phyloP scores from a whole-genome alignment of 2,797 vertebrate genomes.

The Psittacula derbiana region DNA sequence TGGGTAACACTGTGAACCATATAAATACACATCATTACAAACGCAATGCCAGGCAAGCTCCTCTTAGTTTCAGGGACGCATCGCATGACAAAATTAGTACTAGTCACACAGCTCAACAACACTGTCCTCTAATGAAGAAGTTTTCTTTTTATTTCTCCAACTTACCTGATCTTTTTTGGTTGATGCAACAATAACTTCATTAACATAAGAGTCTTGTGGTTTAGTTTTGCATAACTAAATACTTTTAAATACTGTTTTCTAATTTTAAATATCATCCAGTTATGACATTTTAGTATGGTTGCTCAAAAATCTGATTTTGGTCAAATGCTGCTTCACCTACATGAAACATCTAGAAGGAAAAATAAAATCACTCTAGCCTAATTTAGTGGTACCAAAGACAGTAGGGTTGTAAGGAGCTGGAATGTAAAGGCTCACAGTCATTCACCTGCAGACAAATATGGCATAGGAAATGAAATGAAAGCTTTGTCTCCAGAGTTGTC shows the following conservation, averaged over 20 bases:
- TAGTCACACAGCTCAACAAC: not conserved
- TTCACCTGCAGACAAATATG: not conserved
- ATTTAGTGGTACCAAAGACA: not conserved
- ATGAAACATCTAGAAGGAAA: not conserved
- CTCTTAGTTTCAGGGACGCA: not conserved
- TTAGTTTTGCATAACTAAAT: not conserved
- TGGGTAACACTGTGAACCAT: not conserved
- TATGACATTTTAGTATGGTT: not conserved
- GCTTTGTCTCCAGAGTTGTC: not conserved
- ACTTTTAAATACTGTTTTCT: not conserved
- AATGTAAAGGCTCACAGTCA: not conserved
- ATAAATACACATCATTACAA: not conserved
- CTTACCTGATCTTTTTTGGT: not conserved
- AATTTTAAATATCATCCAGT: not conserved
- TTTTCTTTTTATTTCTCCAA: not conserved
- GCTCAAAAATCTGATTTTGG: not conserved
- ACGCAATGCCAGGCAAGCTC: not conserved
- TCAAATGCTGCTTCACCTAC: not conserved
- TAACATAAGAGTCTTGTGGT: not conserved
- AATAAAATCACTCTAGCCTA: not conserved
- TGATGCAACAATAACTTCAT: not conserved
- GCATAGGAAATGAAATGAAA: fast-evolving
- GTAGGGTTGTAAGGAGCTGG: not conserved
- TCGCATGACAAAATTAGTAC: not conserved
- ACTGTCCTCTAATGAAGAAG: not conserved